Evolutionary conservation across 2,113 vertebrate genomes (phyloP), one percentile per base, ranked within the genome.

Genomic region (Cercocebus atys): DNA sequence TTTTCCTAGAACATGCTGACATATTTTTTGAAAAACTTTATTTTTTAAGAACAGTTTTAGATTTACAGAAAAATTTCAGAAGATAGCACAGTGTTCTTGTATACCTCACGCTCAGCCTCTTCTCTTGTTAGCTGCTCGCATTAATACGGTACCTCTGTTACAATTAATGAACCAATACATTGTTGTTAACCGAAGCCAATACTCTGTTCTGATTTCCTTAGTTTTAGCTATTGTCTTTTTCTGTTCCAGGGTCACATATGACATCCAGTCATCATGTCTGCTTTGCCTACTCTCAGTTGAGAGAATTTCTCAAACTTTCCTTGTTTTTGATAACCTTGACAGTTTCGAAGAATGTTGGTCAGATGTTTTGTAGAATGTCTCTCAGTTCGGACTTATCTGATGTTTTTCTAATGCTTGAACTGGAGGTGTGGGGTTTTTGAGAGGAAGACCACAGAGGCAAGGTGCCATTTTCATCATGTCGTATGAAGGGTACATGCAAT

Each of bases 11-110:
- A 43, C 5, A 32, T 43, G 27, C 27, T 43, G 38, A 35, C 68
- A 30, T 84, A 40, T 66, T 66, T 84, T 86, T 81, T 75, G 57
- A 66, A 59, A 61, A 88, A 27, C 14, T 52, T n/a, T 25, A 64
- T 91, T 50, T 78, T 64, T 45, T 18, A 35, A 45, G 6, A 81
- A 70, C 3, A 47, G 32, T 93, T 94, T 80, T 85, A 80, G 50
- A 96, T 84, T 80, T 68, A n/a, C 3, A 30, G 59, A 83, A 91
- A 80, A 89, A 88, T 59, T 68, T 32, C 17, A 35, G 10, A 73
- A 85, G 79, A 8, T 55, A 61, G 17, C n/a, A 32, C 17, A 55
- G 47, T 30, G 27, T 61, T 95, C 50, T 45, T 32, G n/a, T 50
- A 55, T 61, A 78, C 25, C 20, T 47, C 32, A 11, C 6, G 14